A percentile compares a stretch with the other conserved stretches of the same genome.
Conservation (phyloP, 2,113 vertebrate species). For the Motacilla tschutschensis region DNA sequence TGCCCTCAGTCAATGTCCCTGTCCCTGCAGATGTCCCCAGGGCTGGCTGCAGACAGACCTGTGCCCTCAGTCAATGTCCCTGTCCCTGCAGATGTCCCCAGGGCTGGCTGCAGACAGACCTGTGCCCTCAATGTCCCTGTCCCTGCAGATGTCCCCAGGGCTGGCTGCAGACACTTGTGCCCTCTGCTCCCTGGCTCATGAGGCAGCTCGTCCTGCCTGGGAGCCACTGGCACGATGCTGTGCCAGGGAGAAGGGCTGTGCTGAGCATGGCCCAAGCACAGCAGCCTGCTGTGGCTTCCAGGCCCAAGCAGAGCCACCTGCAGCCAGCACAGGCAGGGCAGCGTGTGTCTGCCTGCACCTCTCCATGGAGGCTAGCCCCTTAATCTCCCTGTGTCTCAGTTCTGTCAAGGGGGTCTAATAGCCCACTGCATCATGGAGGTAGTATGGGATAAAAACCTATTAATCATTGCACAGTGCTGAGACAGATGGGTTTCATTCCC, state of each 20-base stretch:
- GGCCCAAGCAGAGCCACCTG: not conserved
- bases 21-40: not conserved
- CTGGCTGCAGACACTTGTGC: not conserved
- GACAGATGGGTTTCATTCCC: conserved; percentile 37
- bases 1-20: not conserved
- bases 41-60: not conserved
- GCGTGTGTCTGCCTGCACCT: not conserved
- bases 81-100: not conserved
- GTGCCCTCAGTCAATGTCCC: not conserved
- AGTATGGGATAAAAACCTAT: conserved; percentile 18
- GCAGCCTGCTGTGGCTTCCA: not conserved
- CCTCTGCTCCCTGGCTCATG: fast-evolving
- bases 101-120: not conserved
- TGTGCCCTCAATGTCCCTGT: not conserved
- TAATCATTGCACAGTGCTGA: conserved; percentile 15
- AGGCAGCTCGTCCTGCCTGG: not conserved
- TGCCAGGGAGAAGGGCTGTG: not conserved
- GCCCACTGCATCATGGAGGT: conserved; percentile 39
- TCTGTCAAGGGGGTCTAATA: conserved; percentile 45
- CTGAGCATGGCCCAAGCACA: not conserved
- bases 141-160: not conserved
- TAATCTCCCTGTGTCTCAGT: conserved; percentile 10
- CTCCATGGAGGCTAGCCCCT: not conserved
- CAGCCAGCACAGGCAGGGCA: not conserved
- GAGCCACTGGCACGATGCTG: not conserved